Evolutionary conservation across 1,140 invertebrate genomes (phyloP).

Genomic region (Orussus abietinus): DNA sequence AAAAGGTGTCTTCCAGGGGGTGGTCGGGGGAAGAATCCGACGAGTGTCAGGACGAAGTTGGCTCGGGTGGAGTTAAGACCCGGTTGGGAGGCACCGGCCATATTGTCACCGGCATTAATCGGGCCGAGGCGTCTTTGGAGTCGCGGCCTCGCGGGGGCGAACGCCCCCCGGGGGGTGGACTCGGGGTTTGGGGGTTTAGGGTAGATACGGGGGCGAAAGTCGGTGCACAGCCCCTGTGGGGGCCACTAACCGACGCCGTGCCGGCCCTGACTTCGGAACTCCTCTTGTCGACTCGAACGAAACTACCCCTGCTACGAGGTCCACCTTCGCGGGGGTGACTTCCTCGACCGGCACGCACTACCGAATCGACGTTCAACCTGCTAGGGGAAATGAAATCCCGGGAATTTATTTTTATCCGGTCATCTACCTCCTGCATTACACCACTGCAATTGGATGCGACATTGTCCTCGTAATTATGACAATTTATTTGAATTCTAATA

Average conservation of each 20-base stretch:
- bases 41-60: background rate
- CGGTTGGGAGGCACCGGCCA: slow-evolving; percentile 20
- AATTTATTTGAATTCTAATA: too few relatives aligned
- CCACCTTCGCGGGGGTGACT: too few relatives aligned
- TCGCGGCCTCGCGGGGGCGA: background rate
- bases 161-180: slow-evolving; percentile 2
- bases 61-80: slow-evolving; percentile 18
- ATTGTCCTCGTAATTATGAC: too few relatives aligned
- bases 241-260: slow-evolving; percentile 44
- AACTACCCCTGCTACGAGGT: too few relatives aligned
- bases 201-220: slow-evolving; percentile 32
- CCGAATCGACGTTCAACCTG: too few relatives aligned
- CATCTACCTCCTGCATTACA: too few relatives aligned
- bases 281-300: slow-evolving; percentile 42
- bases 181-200: slow-evolving; percentile 18
- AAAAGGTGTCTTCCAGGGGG: background rate
- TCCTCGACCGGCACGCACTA: too few relatives aligned
- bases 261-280: slow-evolving; percentile 40
- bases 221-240: slow-evolving; percentile 47
- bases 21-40: background rate
- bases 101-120: slow-evolving; percentile 21
- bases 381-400: too few relatives aligned
- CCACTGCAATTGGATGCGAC: too few relatives aligned
- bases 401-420: too few relatives aligned
- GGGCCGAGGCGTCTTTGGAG: slow-evolving; percentile 4